Evolutionary conservation across 2,113 vertebrate species (phyloP).

Genomic region (Mesembrinibis cayennensis): DNA sequence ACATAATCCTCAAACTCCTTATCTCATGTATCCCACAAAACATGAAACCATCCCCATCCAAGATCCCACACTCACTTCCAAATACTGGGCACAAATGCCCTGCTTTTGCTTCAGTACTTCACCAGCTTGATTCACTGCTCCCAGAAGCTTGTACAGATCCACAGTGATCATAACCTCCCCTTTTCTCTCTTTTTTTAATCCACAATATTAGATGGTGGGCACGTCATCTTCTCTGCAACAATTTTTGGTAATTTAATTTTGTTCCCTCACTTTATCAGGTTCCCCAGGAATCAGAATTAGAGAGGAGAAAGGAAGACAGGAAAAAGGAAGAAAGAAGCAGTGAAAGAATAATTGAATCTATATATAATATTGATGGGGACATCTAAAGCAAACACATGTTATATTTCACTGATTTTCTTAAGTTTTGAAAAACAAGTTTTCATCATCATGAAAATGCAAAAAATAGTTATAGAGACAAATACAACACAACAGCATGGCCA

Average conservation of each 20-base stretch:
- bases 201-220: fast-evolving
- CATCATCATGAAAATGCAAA: neutral
- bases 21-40: neutral
- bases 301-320: neutral
- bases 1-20: neutral
- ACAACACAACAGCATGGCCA: neutral
- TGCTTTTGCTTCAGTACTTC: neutral
- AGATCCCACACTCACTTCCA: neutral
- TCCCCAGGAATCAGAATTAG: neutral
- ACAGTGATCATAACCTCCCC: fast-evolving
- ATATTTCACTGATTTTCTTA: neutral
- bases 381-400: neutral
- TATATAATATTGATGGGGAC: neutral
- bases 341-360: neutral
- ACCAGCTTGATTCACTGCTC: neutral
- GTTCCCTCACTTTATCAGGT: neutral
- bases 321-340: neutral
- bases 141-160: neutral
- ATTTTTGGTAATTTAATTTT: neutral
- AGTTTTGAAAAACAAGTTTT: neutral
- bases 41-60: neutral
- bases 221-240: neutral
- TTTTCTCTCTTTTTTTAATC: neutral
- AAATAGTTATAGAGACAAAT: neutral
- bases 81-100: neutral